These are phyloP conservation scores for Cottoperca gobio DNA, from an alignment of 2,797 vertebrate species.

Conservation along the genomic window DNA sequence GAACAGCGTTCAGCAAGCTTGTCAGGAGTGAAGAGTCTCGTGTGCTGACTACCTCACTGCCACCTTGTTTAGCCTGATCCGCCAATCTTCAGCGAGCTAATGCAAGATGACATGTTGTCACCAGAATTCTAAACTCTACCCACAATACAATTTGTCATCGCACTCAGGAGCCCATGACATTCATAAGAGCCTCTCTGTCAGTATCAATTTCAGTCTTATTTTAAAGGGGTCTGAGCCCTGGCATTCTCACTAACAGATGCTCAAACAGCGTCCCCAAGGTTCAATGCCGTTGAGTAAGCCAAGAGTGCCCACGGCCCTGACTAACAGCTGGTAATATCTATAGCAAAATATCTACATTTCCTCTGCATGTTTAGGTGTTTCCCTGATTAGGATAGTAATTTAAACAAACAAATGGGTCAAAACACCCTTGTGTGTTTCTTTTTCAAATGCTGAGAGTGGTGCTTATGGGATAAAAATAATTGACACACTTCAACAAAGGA, in stretches of 20 bases:
- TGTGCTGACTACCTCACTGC: slow-evolving; percentile 69
- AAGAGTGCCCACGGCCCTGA: slow-evolving; percentile 14
- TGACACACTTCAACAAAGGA: slow-evolving; percentile 7
- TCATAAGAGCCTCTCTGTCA: slow-evolving; percentile 79
- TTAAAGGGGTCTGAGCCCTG: slow-evolving; percentile 57
- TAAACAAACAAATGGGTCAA: neutral
- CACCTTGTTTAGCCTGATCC: slow-evolving; percentile 78
- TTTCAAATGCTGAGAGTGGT: neutral
- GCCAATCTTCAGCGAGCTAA: slow-evolving; percentile 79
- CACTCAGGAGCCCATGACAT: slow-evolving; percentile 73
- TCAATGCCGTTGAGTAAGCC: slow-evolving; percentile 35
- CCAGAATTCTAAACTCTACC: slow-evolving; percentile 77
- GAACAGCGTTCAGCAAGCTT: slow-evolving; percentile 37
- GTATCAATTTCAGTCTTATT: slow-evolving; percentile 74
- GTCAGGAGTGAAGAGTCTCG: slow-evolving; percentile 56
- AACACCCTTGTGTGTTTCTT: neutral
- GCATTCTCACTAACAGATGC: slow-evolving; percentile 66
- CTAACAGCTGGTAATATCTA: slow-evolving; percentile 45
- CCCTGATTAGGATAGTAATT: neutral
- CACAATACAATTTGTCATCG: slow-evolving; percentile 79
- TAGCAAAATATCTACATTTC: slow-evolving; percentile 22
- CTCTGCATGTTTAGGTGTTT: neutral
- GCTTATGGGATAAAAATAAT: slow-evolving; percentile 8
- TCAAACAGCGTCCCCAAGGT: slow-evolving; percentile 61
- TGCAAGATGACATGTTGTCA: slow-evolving; percentile 79